A percentile compares a stretch with the other conserved stretches of the same genome.
phyloP scores from a whole-genome alignment of 1,140 invertebrate genomes.

The Zaprionus africanus region DNA sequence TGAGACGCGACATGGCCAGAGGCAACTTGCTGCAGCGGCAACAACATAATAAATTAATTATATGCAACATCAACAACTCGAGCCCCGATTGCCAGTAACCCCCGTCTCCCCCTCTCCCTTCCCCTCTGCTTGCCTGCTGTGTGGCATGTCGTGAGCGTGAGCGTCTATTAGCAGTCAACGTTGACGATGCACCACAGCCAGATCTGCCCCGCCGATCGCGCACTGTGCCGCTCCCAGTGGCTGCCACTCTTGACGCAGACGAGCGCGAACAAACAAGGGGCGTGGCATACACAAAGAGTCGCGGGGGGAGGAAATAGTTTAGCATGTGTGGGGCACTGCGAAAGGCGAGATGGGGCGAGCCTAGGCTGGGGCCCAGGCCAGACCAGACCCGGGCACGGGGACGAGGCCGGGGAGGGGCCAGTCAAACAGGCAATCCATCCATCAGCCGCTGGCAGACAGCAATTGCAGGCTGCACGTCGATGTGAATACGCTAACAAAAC shows the following conservation, averaged over 20 bases:
- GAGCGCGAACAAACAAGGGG: slow-evolving; percentile 76
- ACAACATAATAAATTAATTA: slow-evolving; percentile 83
- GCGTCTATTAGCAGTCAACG: slow-evolving; percentile 80
- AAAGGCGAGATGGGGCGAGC: slow-evolving; percentile 25
- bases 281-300: slow-evolving; percentile 38
- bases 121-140: slow-evolving; percentile 49
- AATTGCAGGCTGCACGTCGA: slow-evolving; percentile 70
- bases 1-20: background rate
- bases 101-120: too few relatives aligned
- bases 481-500: slow-evolving; percentile 47
- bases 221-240: slow-evolving; percentile 34
- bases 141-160: slow-evolving; percentile 72
- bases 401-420: slow-evolving; percentile 59
- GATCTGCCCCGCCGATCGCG: slow-evolving; percentile 17
- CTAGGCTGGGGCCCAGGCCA: slow-evolving; percentile 23
- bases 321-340: slow-evolving; percentile 77
- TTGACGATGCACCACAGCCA: slow-evolving; percentile 60
- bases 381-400: too few relatives aligned
- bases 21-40: slow-evolving; percentile 42
- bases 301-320: slow-evolving; percentile 57
- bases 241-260: slow-evolving; percentile 48
- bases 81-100: slow-evolving; percentile 9
- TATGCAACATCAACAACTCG: slow-evolving; percentile 78
- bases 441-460: slow-evolving; percentile 76
- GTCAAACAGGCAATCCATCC: slow-evolving; percentile 80